Base-by-base conservation (phyloP, 2,888 invertebrate genomes). In the Herminia tarsipennalis region DNA sequence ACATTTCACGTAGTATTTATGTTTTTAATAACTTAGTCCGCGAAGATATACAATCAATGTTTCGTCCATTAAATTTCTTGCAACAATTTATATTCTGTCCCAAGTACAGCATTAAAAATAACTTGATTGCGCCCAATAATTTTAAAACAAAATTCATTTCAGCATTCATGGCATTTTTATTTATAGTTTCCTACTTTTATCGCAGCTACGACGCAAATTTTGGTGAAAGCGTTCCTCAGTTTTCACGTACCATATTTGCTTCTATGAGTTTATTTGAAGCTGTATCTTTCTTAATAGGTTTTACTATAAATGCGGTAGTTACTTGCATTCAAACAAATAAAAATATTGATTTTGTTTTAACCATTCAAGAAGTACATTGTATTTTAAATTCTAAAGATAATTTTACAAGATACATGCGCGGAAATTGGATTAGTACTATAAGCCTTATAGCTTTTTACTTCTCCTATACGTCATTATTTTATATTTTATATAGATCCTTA, bases 31-130 rank as follows among this genome's bases (percentile, higher is more conserved):
- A 49, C 27, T 2, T 10, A 6, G 25, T 49, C 3, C n/a, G 17
- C 4, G 9, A 39, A 25, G 43, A 43, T 13, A 3, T 43, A 2
- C 30, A 59, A 38, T 22, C 33, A 5, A 40, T 45, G 20, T 20
- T 44, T 29, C 10, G 21, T 4, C 50, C 50, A 16, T 20, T 50
- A 1, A 35, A 45, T 29, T 14, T 37, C 2, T 21, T 41, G 6
- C 45, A 45, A 36, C 20, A 16, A 0, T 1, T 50, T 0, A 6
- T 14, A 0, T 18, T 43, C 1, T 34, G 17, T 14, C 25, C 48
- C 0, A 49, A 44, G 22, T 49, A 35, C 30, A 6, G 4, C 5
- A 44, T 49, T 0, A 30, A n/a, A 3, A 17, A 49, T 17, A 22
- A 40, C 6, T 30, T 6, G 5, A 34, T 47, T 3, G 37, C 10